A percentile compares a stretch with the other conserved stretches of the same genome.
Conservation (phyloP, 64 coral and sea anemone genomes). For the Catalaphyllia jardinei region DNA sequence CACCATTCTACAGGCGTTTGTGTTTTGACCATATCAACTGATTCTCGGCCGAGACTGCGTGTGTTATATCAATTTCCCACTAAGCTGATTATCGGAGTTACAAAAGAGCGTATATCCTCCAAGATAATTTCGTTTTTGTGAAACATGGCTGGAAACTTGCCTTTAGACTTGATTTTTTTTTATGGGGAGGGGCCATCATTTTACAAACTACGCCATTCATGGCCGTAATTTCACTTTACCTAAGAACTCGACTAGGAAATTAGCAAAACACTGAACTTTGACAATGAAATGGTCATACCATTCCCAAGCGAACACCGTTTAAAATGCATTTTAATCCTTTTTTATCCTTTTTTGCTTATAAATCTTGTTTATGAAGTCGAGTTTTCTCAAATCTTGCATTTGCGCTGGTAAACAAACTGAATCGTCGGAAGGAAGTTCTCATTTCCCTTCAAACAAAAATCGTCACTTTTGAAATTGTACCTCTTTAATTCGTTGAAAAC, state of each 20-base stretch:
- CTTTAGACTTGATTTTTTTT: slow-evolving; percentile 2
- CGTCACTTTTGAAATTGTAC: neutral
- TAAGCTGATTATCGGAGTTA: slow-evolving; percentile 34
- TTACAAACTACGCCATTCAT: neutral
- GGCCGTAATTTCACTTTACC: too few species aligned
- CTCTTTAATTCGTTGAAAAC: neutral
- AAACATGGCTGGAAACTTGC: neutral
- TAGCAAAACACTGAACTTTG: too few species aligned
- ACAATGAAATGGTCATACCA: too few species aligned
- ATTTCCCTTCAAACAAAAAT: neutral
- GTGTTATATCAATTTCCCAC: slow-evolving; percentile 1
- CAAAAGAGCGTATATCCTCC: neutral
- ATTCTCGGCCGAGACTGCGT: neutral
- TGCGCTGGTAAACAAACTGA: too few species aligned
- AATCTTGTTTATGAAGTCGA: too few species aligned
- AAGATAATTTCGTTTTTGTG: neutral
- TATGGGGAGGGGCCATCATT: neutral
- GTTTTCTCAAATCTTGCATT: too few species aligned
- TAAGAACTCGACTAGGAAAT: too few species aligned
- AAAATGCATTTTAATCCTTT: too few species aligned
- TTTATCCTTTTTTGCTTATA: too few species aligned
- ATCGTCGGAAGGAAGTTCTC: neutral
- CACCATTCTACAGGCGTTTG: neutral
- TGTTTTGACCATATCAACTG: neutral
- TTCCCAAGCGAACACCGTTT: too few species aligned